phyloP scores from a whole-genome alignment of 2,113 vertebrate species.

The Elaphurus davidianus region DNA sequence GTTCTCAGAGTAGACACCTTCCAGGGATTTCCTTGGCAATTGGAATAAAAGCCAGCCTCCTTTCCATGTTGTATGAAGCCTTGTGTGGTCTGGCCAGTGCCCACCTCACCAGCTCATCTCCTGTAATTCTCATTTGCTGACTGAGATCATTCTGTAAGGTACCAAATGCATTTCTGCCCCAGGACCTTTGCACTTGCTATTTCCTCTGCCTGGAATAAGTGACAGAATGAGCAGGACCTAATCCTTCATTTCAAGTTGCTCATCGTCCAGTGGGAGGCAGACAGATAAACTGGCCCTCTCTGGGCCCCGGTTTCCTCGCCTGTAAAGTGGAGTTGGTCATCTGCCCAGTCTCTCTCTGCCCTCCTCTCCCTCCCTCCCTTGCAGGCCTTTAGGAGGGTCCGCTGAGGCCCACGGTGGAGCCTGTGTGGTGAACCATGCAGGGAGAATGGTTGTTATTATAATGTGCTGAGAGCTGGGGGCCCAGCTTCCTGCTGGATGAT shows the following conservation, averaged over 20 bases:
- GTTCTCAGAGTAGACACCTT: background rate
- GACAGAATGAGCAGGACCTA: background rate
- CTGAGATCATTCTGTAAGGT: background rate
- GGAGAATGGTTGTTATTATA: background rate
- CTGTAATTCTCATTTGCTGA: background rate
- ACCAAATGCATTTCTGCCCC: background rate
- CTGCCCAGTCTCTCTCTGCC: background rate
- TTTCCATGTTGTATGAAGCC: background rate
- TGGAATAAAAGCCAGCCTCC: background rate
- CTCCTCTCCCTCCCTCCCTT: background rate
- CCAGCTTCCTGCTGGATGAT: background rate
- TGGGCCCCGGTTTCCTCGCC: background rate
- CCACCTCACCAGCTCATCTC: too few relatives aligned
- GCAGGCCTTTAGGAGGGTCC: background rate
- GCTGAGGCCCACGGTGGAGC: background rate
- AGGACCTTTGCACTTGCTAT: background rate
- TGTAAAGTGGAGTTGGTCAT: background rate
- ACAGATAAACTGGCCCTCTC: too few relatives aligned
- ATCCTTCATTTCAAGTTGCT: background rate
- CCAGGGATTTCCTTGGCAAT: background rate
- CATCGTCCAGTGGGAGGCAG: background rate
- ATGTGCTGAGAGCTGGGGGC: background rate
- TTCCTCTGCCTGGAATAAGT: background rate
- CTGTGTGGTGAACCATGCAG: background rate
- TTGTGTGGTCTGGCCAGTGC: accelerated